A percentile compares a stretch with the other conserved stretches of the same genome.
phyloP scores from a whole-genome alignment of 2,888 invertebrate species.

The Tipula helvola region DNA sequence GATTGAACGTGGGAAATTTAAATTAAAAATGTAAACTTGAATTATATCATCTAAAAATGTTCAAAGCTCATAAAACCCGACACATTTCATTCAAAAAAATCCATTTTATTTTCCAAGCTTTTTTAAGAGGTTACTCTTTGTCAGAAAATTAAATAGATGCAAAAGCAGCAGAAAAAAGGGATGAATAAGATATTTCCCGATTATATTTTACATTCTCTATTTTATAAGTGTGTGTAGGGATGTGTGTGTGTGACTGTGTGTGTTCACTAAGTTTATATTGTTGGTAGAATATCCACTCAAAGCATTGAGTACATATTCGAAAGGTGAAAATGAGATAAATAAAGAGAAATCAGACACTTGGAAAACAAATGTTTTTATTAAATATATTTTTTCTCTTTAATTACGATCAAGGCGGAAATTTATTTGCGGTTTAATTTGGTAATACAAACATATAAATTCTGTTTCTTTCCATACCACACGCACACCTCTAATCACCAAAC shows the following conservation, averaged over 20 bases:
- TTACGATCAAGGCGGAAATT: neutral
- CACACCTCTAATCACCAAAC: neutral
- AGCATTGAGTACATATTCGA: neutral
- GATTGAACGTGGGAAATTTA: neutral
- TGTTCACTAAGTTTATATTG: neutral
- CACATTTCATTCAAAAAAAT: neutral
- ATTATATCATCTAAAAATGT: neutral
- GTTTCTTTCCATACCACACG: neutral
- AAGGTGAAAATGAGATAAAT: neutral
- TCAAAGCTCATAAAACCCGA: neutral
- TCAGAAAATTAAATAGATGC: neutral
- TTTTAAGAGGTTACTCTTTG: neutral
- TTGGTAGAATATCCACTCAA: neutral
- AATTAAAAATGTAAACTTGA: neutral
- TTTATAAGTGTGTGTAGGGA: neutral
- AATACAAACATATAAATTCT: neutral
- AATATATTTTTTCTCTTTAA: neutral
- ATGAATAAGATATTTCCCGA: neutral
- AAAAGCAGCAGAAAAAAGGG: neutral
- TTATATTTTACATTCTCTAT: neutral
- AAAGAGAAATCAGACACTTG: neutral
- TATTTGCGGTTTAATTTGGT: neutral
- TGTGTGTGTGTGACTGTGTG: neutral
- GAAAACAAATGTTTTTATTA: neutral
- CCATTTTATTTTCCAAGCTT: neutral